These are phyloP conservation scores for Ceyx erithaca DNA, from an alignment of 2,797 vertebrate genomes.

Conservation along the genomic window DNA sequence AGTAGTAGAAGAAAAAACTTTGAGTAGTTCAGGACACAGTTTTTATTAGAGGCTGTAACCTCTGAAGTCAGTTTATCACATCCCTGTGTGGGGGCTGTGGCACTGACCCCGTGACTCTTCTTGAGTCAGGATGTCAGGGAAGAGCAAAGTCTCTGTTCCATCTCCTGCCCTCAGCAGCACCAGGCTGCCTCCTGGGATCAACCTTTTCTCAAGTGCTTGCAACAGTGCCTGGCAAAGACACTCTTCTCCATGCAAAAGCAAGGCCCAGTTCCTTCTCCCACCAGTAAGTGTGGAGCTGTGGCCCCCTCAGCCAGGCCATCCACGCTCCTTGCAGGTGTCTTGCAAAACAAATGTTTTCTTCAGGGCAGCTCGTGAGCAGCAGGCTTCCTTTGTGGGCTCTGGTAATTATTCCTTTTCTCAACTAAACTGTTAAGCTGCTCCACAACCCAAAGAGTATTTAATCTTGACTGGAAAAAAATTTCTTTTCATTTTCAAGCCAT, in stretches of 20 bases:
- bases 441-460: background rate
- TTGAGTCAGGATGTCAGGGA: background rate
- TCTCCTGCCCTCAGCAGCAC: background rate
- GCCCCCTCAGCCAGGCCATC: background rate
- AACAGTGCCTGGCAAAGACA: background rate
- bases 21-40: background rate
- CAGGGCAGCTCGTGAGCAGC: fast-evolving
- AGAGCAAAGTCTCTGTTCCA: background rate
- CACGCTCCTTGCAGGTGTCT: fast-evolving
- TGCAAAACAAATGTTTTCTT: background rate
- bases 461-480: background rate
- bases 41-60: background rate
- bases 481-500: background rate
- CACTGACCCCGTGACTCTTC: background rate
- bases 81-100: background rate
- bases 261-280: background rate
- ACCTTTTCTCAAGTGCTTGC: background rate
- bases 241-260: background rate
- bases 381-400: background rate
- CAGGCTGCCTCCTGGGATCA: no score
- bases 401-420: background rate
- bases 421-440: background rate
- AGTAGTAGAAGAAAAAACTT: background rate
- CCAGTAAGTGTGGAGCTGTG: background rate
- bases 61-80: background rate